phyloP scores from a whole-genome alignment of 1,140 invertebrate species.

The Heliothis virescens region DNA sequence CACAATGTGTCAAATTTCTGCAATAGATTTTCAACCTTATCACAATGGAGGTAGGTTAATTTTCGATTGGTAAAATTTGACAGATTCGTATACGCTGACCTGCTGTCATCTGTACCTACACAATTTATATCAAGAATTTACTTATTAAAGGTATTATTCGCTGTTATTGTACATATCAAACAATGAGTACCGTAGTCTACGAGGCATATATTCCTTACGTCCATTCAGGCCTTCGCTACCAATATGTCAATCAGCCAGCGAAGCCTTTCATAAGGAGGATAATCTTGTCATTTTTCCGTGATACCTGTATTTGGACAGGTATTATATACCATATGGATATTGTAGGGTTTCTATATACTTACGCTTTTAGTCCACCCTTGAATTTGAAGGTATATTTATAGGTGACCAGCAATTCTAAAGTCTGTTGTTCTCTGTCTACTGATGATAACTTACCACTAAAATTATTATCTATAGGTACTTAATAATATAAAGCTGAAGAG shows the following conservation, averaged over 20 bases:
- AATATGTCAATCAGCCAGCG: slow-evolving; percentile 23
- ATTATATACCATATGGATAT: background rate
- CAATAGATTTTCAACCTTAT: too few species aligned
- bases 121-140: too few species aligned
- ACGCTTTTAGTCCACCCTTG: background rate
- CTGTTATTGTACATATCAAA: background rate
- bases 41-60: too few species aligned
- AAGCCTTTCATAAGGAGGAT: slow-evolving; percentile 28
- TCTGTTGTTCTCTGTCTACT: too few species aligned
- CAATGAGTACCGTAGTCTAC: background rate
- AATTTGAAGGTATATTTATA: background rate
- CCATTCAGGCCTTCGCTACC: background rate
- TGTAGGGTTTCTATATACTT: slow-evolving; percentile 22
- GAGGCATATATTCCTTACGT: background rate
- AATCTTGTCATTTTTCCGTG: slow-evolving; percentile 37
- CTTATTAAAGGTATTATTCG: background rate
- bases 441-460: too few species aligned
- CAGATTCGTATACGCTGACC: too few species aligned
- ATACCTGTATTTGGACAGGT: slow-evolving; percentile 25
- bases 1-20: too few species aligned
- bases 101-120: too few species aligned
- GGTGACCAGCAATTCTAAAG: too few species aligned
- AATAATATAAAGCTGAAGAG: too few species aligned
- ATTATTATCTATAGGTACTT: too few species aligned
- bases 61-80: too few species aligned